These are phyloP conservation scores for Branchinecta sandiegonensis DNA, from an alignment of 2,888 invertebrate genomes.

Conservation along the genomic window DNA sequence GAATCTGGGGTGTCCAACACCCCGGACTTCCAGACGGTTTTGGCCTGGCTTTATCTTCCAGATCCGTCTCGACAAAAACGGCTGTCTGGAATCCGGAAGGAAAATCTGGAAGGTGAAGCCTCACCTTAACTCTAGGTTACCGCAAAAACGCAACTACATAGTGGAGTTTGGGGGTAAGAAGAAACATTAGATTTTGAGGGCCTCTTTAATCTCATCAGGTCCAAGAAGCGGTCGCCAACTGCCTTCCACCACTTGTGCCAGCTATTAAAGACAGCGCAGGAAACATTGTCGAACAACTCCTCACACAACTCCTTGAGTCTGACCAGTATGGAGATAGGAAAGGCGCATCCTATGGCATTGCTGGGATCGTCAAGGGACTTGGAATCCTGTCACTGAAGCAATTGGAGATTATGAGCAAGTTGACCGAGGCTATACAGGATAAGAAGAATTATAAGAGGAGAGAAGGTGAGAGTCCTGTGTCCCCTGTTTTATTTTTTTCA, in stretches of 20 bases:
- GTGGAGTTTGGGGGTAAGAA: not conserved
- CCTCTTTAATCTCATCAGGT: constrained; percentile 42
- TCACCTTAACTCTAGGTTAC: too few species aligned
- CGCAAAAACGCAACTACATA: too few species aligned
- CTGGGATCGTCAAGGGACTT: constrained; percentile 86
- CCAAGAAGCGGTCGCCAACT: constrained; percentile 93
- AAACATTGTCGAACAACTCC: constrained; percentile 66
- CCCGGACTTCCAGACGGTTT: too few species aligned
- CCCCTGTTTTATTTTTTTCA: too few species aligned
- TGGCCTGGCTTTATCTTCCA: too few species aligned
- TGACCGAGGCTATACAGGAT: constrained; percentile 86
- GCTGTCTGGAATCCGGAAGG: too few species aligned
- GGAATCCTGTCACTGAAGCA: constrained; percentile 91
- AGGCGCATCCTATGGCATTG: constrained; percentile 94
- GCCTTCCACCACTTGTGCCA: constrained; percentile 81
- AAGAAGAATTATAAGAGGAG: constrained; percentile 88
- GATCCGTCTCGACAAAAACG: too few species aligned
- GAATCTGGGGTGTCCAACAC: too few species aligned
- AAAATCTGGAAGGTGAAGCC: too few species aligned
- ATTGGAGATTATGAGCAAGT: constrained; percentile 82
- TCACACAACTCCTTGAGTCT: constrained; percentile 71
- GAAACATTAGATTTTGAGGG: not conserved
- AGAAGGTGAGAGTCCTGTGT: constrained; percentile 47
- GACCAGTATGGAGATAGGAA: constrained; percentile 83
- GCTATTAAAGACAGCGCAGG: constrained; percentile 83